phyloP scores from a whole-genome alignment of 2,113 vertebrate genomes.

The Callocephalon fimbriatum region DNA sequence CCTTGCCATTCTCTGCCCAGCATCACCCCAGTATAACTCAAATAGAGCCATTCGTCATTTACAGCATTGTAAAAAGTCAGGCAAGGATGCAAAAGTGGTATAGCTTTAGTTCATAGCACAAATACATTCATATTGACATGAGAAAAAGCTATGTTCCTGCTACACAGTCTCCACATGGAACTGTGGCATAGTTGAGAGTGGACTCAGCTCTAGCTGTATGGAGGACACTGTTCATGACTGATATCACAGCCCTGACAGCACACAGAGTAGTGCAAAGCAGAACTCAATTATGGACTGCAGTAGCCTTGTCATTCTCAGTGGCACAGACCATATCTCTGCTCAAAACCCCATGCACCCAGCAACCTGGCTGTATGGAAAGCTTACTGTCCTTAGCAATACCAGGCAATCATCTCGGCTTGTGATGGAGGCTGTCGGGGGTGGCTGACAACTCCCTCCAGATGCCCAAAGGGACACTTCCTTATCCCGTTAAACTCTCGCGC shows the following conservation, averaged over 20 bases:
- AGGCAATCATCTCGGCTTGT: not conserved
- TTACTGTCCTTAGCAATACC: not conserved
- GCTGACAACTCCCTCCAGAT: not conserved
- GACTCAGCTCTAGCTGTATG: not conserved
- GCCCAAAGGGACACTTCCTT: not conserved
- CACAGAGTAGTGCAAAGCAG: not conserved
- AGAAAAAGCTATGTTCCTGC: fast-evolving
- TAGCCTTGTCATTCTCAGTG: not conserved
- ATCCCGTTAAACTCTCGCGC: not conserved
- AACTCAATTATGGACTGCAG: not conserved
- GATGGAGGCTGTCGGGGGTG: not conserved
- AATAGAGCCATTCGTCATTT: not conserved
- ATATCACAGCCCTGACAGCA: not conserved
- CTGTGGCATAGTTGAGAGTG: not conserved
- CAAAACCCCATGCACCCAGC: not conserved
- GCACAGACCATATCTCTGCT: fast-evolving
- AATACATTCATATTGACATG: fast-evolving
- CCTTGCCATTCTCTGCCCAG: not conserved
- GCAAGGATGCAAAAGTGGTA: not conserved
- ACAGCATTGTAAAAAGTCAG: not conserved
- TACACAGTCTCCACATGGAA: fast-evolving
- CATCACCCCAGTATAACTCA: not conserved
- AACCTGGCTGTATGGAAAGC: fast-evolving
- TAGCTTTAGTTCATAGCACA: not conserved
- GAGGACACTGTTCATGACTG: not conserved